A percentile compares a stretch with the other conserved stretches of the same genome.
Evolutionary conservation across 1,140 invertebrate species (phyloP).

Genomic region (Tetraneura akinire): DNA sequence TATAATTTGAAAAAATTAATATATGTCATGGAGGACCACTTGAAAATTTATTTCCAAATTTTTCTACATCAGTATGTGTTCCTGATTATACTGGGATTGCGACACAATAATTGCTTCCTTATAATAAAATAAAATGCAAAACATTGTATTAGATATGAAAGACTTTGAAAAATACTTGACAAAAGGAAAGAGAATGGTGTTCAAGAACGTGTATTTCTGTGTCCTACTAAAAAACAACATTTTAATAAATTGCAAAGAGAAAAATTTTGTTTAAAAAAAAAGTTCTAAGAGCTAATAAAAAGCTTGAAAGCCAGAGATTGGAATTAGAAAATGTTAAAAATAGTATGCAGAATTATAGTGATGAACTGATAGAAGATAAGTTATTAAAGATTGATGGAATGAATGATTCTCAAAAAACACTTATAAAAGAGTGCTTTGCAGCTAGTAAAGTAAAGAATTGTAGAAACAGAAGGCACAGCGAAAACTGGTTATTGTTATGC

Average conservation of each 20-base stretch:
- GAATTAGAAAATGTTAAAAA: neutral
- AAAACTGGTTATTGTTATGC: constrained; percentile 15
- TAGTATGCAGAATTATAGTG: neutral
- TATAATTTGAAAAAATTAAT: neutral
- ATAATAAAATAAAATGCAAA: neutral
- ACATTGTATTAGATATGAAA: neutral
- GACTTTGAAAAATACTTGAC: neutral
- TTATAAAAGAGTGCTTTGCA: constrained; percentile 1
- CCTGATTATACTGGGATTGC: neutral
- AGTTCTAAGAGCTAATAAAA: too few relatives aligned
- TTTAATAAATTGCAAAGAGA: neutral
- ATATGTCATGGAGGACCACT: too few relatives aligned
- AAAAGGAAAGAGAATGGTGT: neutral
- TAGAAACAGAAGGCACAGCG: neutral
- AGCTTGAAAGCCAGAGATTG: too few relatives aligned
- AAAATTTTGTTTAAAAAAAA: neutral
- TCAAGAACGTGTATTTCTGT: neutral
- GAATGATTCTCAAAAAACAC: constrained; percentile 3
- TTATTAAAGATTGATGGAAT: neutral
- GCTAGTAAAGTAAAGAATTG: neutral
- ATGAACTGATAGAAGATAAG: neutral
- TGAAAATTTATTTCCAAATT: neutral
- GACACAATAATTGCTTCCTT: neutral
- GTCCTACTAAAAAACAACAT: neutral
- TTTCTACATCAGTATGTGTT: neutral